Percentiles rank a stretch among this genome's conserved stretches.
Conservation (phyloP, 37 sponge, comb jelly and placozoan genomes). For the Chondrosia reniformis region DNA sequence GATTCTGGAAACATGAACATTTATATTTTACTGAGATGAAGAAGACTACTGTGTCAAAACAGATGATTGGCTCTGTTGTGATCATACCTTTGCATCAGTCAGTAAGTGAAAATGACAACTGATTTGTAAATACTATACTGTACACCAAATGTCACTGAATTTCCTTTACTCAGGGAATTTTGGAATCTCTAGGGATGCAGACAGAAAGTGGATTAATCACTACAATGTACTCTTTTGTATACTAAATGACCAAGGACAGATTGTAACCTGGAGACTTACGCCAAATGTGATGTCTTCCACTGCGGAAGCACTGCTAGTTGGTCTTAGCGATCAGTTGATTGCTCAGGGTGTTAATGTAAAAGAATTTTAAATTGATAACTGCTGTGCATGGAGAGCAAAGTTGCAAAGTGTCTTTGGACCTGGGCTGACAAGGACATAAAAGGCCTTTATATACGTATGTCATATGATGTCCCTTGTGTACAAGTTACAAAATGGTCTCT, state of each 20-base stretch:
- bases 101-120: no score
- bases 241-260: constrained; percentile 18
- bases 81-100: constrained; percentile 20
- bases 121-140: no score
- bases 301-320: background rate
- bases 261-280: constrained; percentile 39
- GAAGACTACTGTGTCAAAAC: background rate
- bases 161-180: no score
- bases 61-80: constrained; percentile 23
- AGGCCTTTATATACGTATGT: no score
- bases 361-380: constrained; percentile 46
- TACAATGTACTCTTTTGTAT: constrained; percentile 37
- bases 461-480: no score
- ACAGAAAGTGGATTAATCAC: constrained; percentile 37
- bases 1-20: constrained; percentile 15
- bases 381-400: constrained; percentile 30
- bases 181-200: constrained; percentile 2
- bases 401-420: constrained; percentile 38
- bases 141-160: no score
- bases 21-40: background rate
- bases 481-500: no score
- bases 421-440: no score
- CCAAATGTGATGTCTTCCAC: background rate
- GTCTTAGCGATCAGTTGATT: background rate
- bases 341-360: constrained; percentile 2